Conservation (phyloP, 2,113 vertebrate genomes). For the Phalacrocorax pelagicus region DNA sequence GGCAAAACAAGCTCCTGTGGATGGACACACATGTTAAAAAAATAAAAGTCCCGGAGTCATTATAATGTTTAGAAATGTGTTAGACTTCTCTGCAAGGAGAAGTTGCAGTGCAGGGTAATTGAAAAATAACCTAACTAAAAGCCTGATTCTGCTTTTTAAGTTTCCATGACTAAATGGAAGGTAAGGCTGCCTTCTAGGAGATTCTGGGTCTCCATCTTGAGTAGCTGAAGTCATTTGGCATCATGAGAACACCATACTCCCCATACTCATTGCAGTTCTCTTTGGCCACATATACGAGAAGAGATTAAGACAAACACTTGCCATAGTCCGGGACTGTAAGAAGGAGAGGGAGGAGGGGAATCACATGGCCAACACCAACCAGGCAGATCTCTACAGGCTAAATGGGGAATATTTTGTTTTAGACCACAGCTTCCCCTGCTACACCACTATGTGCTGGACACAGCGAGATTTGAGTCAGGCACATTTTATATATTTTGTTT, state of each 20-base stretch:
- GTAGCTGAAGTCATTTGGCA: background rate
- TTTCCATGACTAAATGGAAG: background rate
- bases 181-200: background rate
- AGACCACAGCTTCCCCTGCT: background rate
- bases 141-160: background rate
- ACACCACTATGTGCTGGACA: background rate
- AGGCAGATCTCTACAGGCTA: background rate
- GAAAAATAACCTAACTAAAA: background rate
- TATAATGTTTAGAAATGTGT: background rate
- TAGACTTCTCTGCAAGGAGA: background rate
- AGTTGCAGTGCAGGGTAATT: background rate
- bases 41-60: background rate
- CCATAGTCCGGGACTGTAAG: background rate
- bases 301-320: background rate
- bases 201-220: background rate
- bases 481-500: background rate
- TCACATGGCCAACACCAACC: background rate
- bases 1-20: background rate
- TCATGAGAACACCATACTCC: no score
- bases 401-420: background rate
- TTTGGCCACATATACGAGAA: background rate
- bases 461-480: background rate
- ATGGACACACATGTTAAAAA: background rate
- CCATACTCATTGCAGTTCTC: background rate
- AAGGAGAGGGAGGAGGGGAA: background rate